Evolutionary conservation across 2,113 vertebrate species (phyloP).

Genomic region (Malurus alboscapulatus): DNA sequence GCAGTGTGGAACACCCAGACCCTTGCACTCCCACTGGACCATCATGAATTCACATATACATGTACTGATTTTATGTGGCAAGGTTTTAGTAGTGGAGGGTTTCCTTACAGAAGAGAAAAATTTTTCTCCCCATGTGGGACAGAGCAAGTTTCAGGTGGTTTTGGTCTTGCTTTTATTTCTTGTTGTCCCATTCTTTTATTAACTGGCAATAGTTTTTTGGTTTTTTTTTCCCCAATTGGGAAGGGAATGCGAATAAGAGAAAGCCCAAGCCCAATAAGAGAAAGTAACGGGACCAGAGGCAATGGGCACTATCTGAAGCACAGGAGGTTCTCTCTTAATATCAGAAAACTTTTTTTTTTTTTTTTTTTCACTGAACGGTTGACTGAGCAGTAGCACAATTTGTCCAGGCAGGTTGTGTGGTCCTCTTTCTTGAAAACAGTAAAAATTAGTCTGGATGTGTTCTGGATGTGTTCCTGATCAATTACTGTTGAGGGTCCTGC

Average conservation of each 20-base stretch:
- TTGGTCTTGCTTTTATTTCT: background rate
- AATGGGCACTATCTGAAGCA: background rate
- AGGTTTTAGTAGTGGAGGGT: background rate
- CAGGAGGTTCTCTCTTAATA: background rate
- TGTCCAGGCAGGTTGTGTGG: background rate
- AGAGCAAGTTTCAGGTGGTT: background rate
- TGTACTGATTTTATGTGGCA: fast-evolving
- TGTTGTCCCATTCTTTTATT: background rate
- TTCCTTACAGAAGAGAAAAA: background rate
- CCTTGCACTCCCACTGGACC: background rate
- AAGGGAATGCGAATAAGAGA: background rate
- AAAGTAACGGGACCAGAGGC: background rate
- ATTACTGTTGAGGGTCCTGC: background rate
- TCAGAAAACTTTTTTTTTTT: background rate
- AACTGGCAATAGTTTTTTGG: background rate
- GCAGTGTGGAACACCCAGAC: background rate
- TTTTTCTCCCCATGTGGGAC: fast-evolving
- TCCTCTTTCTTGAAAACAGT: background rate
- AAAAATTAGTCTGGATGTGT: background rate
- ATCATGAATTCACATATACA: background rate
- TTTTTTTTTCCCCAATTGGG: fast-evolving
- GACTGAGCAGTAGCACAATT: background rate
- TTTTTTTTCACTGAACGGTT: background rate
- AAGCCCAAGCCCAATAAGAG: background rate
- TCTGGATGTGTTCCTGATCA: background rate